phyloP scores from a whole-genome alignment of 2,113 vertebrate species.

The Heptranchias perlo region DNA sequence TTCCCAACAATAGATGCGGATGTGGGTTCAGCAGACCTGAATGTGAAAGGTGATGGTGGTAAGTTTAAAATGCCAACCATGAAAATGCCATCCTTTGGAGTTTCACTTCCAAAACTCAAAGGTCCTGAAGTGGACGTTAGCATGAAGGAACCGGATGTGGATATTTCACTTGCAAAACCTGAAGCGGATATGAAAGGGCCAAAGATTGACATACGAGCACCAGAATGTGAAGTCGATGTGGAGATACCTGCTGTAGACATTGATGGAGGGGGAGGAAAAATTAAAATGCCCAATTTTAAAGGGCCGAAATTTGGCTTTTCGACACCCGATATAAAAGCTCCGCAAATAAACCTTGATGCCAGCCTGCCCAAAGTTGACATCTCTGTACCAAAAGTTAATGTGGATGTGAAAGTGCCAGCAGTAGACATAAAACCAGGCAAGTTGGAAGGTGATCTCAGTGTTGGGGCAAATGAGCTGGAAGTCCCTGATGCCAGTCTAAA shows the following conservation, averaged over 20 bases:
- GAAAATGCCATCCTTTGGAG: conserved; percentile 30
- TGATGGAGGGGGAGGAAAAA: neutral
- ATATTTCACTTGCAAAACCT: rapidly evolving
- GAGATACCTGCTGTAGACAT: neutral
- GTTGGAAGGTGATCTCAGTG: too few relatives aligned
- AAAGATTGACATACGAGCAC: neutral
- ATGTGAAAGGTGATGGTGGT: neutral
- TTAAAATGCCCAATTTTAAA: conserved; percentile 54
- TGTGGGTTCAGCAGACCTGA: neutral
- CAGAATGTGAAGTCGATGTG: neutral
- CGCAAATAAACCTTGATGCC: neutral
- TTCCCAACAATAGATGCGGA: conserved; percentile 25
- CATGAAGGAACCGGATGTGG: conserved; percentile 4
- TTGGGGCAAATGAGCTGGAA: too few relatives aligned
- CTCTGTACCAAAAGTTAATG: too few relatives aligned
- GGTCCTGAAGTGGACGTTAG: neutral
- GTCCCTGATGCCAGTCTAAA: too few relatives aligned
- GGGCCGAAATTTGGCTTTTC: neutral
- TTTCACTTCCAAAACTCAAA: conserved; percentile 19
- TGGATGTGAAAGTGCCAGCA: too few relatives aligned
- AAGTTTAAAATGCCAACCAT: conserved; percentile 37
- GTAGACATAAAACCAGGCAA: too few relatives aligned
- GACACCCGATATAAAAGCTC: neutral
- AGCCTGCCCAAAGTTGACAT: conserved; percentile 38
- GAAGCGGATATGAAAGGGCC: neutral